Evolutionary conservation across 2,113 vertebrate genomes (phyloP).

Genomic region (Eptesicus fuscus): DNA sequence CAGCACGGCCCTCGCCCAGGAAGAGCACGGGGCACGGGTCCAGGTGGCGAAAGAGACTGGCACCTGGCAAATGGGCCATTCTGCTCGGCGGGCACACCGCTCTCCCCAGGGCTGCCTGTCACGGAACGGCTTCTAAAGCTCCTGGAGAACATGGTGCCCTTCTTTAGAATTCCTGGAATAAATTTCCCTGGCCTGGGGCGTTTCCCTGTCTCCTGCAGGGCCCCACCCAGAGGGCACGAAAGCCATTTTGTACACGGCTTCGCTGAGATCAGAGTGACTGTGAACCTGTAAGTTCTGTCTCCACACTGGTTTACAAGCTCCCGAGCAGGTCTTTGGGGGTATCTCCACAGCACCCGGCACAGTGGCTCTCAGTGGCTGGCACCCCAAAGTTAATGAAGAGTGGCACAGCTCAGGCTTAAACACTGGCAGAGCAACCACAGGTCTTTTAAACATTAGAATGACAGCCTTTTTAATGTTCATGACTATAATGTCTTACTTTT

Average conservation of each 20-base stretch:
- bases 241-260: background rate
- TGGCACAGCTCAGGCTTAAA: no score
- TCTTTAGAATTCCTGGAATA: background rate
- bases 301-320: background rate
- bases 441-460: background rate
- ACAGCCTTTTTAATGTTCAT: background rate
- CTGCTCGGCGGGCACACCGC: background rate
- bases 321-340: background rate
- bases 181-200: background rate
- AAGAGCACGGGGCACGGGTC: background rate
- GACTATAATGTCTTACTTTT: background rate
- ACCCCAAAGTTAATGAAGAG: background rate
- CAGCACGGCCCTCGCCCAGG: background rate
- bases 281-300: background rate
- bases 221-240: fast-evolving
- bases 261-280: background rate
- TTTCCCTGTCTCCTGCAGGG: background rate
- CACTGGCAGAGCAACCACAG: background rate
- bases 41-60: fast-evolving
- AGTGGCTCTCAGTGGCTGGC: background rate
- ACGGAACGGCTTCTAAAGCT: background rate
- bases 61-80: background rate
- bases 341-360: background rate
- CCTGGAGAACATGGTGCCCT: background rate
- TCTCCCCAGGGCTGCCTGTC: background rate